Conservation (phyloP, 2,888 invertebrate species). For the Lepeophtheirus nordmannii region DNA sequence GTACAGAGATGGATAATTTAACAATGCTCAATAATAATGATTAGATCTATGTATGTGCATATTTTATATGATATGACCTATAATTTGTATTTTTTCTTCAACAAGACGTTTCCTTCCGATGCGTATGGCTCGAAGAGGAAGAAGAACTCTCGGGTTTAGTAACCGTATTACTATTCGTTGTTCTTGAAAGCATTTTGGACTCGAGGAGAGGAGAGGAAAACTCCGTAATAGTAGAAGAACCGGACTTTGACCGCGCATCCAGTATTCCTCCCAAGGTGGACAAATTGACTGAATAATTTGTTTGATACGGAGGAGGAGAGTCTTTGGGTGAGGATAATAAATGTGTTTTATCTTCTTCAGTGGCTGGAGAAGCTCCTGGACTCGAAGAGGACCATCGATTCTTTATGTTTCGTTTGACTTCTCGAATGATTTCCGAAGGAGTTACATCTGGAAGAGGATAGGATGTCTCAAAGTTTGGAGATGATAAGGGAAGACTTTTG, state of each 20-base stretch:
- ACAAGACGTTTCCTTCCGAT: not conserved
- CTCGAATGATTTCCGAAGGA: constrained; percentile 1
- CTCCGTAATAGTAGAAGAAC: not conserved
- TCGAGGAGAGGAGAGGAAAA: not conserved
- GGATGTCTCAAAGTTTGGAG: not conserved
- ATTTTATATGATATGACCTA: too few species aligned
- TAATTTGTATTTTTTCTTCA: not conserved
- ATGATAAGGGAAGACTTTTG: not conserved
- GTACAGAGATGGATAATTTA: too few species aligned
- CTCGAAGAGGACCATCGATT: constrained; percentile 21
- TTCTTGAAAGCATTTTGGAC: constrained; percentile 24
- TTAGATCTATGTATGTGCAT: too few species aligned
- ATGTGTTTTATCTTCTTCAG: constrained; percentile 16
- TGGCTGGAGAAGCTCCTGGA: not conserved
- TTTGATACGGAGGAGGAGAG: constrained; percentile 5
- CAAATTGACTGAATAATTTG: not conserved
- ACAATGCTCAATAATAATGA: too few species aligned
- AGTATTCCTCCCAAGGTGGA: not conserved
- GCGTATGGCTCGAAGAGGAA: not conserved
- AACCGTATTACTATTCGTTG: not conserved
- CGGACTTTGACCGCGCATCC: not conserved
- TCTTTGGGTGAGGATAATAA: not conserved
- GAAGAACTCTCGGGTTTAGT: not conserved
- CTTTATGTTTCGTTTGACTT: constrained; percentile 20
- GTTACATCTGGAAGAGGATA: not conserved